phyloP scores from a whole-genome alignment of 2,888 invertebrate species.

The Ceratothoa steindachneri region DNA sequence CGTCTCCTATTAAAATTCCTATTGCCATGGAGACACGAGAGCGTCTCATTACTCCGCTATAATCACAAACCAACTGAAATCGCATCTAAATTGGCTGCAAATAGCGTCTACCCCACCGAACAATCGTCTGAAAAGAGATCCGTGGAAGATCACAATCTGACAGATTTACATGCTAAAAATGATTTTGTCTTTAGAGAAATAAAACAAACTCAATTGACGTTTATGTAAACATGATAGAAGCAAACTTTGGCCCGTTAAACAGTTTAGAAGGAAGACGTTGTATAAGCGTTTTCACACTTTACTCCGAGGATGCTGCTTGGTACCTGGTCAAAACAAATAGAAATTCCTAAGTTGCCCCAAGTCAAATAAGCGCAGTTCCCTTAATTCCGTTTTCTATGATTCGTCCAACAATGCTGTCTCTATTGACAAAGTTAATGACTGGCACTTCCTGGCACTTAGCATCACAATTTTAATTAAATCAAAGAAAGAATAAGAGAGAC shows the following conservation, averaged over 20 bases:
- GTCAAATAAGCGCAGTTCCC: neutral
- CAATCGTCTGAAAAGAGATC: too few species aligned
- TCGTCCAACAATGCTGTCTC: slow-evolving; percentile 8
- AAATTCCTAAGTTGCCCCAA: slow-evolving; percentile 10
- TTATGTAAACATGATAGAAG: too few species aligned
- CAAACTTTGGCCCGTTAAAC: neutral
- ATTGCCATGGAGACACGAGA: too few species aligned
- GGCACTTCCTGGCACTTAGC: neutral
- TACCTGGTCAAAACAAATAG: neutral
- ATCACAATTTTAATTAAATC: slow-evolving; percentile 3
- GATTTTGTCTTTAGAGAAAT: too few species aligned
- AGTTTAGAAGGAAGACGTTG: neutral
- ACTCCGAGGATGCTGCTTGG: neutral
- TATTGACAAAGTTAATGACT: slow-evolving; percentile 11
- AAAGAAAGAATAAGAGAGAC: neutral
- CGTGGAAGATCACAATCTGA: too few species aligned
- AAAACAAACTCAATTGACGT: too few species aligned
- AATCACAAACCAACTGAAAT: too few species aligned
- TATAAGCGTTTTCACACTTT: neutral
- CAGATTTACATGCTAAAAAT: too few species aligned
- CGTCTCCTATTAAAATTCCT: too few species aligned
- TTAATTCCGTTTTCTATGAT: slow-evolving; percentile 10
- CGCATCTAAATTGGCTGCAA: too few species aligned
- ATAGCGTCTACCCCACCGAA: too few species aligned
- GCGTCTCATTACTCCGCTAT: too few species aligned